Evolutionary conservation across 2,113 vertebrate species (phyloP), one percentile per base, ranked within the genome.

Genomic region (Fregata magnificens): DNA sequence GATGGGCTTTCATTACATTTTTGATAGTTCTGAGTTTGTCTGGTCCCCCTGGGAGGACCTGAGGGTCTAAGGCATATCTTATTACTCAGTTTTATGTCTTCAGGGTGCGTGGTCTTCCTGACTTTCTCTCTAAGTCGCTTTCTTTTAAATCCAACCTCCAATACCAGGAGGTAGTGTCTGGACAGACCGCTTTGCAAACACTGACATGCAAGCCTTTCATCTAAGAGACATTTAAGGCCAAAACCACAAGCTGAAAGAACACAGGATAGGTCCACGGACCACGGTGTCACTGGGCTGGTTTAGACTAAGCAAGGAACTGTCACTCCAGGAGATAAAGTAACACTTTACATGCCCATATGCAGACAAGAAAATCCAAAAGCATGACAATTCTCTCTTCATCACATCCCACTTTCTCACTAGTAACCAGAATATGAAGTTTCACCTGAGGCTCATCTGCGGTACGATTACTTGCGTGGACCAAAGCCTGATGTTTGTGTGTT

Each of bases 1-100:
- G 38, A 82, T 80, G 40, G 40, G 62, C 45, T 88, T 87, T 79
- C 95, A 77, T 73, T 91, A 49, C 49, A 91, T 58, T 76, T 88
- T 61, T 90, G 76, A 94, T 82, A 49, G 86, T 61, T 38, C 45
- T 50, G 58, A 65, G 76, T 44, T 83, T 50, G 56, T 71, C 83
- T 56, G 34, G 49, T 58, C 80, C 66, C 89, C 49, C 18, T 50
- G 31, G 89, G 80, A 88, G 52, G 82, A 82, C 55, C 82, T 22
- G 61, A 87, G 42, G 67, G 83, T 83, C 76, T 63, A 53, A 82
- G 62, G 18, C 53, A 17, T 34, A 31, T 52, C 63, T 83, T 76
- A 40, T 69, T 42, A 88, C 44, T 88, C 85, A 71, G 29, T 44
- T 96, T 86, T 59, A 31, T 32, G 20, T 55, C 89, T 74, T 87